Percentiles rank a stretch among this genome's conserved stretches.
phyloP scores from a whole-genome alignment of 2,888 invertebrate genomes.

The Aricia artaxerxes region DNA sequence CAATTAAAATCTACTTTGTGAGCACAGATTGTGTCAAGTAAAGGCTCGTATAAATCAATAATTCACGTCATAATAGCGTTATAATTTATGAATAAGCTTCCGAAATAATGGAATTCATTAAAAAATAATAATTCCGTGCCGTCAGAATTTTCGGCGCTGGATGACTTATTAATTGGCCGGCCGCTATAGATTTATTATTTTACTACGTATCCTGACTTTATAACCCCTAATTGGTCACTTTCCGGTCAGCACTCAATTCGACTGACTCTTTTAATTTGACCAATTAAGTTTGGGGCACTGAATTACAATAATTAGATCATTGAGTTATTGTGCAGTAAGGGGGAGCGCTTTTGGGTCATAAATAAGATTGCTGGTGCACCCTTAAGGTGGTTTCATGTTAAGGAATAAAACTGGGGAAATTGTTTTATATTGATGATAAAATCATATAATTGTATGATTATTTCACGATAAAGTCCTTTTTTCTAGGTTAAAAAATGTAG shows the following conservation, averaged over 20 bases:
- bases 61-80: slow-evolving; percentile 15
- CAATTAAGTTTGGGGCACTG: slow-evolving; percentile 1
- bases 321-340: slow-evolving; percentile 8
- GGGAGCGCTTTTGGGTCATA: slow-evolving; percentile 20
- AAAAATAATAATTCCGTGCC: slow-evolving; percentile 35
- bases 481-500: no score
- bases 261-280: slow-evolving; percentile 19
- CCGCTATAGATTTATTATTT: slow-evolving; percentile 76
- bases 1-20: not conserved
- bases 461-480: no score
- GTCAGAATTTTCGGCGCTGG: slow-evolving; percentile 43
- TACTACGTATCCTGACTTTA: slow-evolving; percentile 73
- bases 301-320: slow-evolving; percentile 26
- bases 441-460: no score
- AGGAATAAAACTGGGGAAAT: no score
- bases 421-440: no score
- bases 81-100: slow-evolving; percentile 15
- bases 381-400: not conserved
- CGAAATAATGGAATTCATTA: slow-evolving; percentile 27
- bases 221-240: slow-evolving; percentile 76
- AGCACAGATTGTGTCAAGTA: not conserved
- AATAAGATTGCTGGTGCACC: not conserved
- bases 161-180: slow-evolving; percentile 70
- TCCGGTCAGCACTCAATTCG: slow-evolving; percentile 73
- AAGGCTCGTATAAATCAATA: not conserved